Evolutionary conservation across 2,888 invertebrate genomes (phyloP).

Genomic region (Elaeidobius kamerunicus): DNA sequence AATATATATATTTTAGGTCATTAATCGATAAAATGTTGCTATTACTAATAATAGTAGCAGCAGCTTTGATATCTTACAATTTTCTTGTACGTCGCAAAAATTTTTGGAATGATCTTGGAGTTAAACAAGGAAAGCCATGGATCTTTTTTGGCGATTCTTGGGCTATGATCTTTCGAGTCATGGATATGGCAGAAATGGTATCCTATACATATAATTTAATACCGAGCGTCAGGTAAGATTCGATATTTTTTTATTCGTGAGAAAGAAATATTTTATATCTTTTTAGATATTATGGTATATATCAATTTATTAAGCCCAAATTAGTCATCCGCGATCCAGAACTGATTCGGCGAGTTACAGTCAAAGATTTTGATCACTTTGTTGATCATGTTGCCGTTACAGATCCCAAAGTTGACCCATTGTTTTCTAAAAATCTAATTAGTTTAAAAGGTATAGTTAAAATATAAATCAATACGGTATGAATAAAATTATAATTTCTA

Average conservation of each 20-base stretch:
- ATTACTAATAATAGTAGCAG: conserved; percentile 6
- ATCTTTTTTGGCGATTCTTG: conserved; percentile 33
- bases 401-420: conserved; percentile 46
- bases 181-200: conserved; percentile 20
- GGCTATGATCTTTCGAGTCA: conserved; percentile 22
- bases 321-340: conserved; percentile 56
- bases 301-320: conserved; percentile 45
- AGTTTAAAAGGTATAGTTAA: conserved; percentile 38
- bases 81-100: conserved; percentile 23
- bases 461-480: too few species aligned
- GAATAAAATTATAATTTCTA: too few species aligned
- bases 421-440: conserved; percentile 51
- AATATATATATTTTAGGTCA: too few species aligned
- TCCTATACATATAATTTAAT: conserved; percentile 19
- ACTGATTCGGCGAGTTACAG: conserved; percentile 57
- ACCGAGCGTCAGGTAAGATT: conserved; percentile 17
- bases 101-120: conserved; percentile 32
- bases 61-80: conserved; percentile 9
- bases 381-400: conserved; percentile 47
- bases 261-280: conserved; percentile 1
- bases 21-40: conserved; percentile 15
- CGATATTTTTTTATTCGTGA: neutral
- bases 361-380: conserved; percentile 60
- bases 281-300: conserved; percentile 39
- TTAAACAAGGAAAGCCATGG: conserved; percentile 30